Percentiles rank a stretch among this genome's conserved stretches.
Conservation (phyloP, 2,113 vertebrate genomes). For the Psittacus erithacus region DNA sequence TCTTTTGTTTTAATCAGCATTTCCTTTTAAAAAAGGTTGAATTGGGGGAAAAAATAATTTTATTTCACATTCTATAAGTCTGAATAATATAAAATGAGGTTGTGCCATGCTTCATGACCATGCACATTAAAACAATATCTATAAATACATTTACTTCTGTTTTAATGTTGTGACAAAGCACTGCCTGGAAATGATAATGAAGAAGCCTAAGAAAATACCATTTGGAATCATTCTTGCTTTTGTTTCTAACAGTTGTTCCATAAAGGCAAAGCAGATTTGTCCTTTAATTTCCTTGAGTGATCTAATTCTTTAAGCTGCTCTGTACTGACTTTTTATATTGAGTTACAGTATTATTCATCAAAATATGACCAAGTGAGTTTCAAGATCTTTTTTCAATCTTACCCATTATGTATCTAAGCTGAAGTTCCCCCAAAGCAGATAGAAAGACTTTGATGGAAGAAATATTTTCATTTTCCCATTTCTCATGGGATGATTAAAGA, state of each 20-base stretch:
- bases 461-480: background rate
- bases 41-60: conserved; percentile 11
- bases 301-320: conserved; percentile 4
- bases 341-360: background rate
- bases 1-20: conserved; percentile 43
- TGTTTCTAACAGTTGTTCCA: background rate
- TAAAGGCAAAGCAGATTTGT: background rate
- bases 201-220: background rate
- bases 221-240: background rate
- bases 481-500: background rate
- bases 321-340: background rate
- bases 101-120: background rate
- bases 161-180: background rate
- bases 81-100: conserved; percentile 48
- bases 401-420: background rate
- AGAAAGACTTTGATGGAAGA: background rate
- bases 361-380: background rate
- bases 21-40: conserved; percentile 35
- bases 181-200: background rate
- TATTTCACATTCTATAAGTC: conserved; percentile 22
- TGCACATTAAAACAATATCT: conserved; percentile 4
- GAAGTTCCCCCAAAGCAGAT: background rate
- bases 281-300: background rate
- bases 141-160: conserved; percentile 33
- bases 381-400: background rate